phyloP scores from a whole-genome alignment of 2,888 invertebrate species.

The Melinaea menophilus region DNA sequence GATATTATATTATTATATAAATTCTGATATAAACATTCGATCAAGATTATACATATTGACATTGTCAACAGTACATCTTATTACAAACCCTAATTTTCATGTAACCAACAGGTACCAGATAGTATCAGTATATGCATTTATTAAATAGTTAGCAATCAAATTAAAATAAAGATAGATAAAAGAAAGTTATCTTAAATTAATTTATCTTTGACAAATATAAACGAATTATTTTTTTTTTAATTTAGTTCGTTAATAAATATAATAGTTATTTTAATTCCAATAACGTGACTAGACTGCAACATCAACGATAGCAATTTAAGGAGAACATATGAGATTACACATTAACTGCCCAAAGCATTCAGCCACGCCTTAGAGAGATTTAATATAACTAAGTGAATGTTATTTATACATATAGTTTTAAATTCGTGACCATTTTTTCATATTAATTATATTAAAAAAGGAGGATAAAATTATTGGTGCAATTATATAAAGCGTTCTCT shows the following conservation, averaged over 20 bases:
- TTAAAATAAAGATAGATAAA: background rate
- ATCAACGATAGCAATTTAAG: slow-evolving; percentile 13
- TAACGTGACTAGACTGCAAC: background rate
- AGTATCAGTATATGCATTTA: slow-evolving; percentile 12
- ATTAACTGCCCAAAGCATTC: slow-evolving; percentile 5
- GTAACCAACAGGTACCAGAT: slow-evolving; percentile 11
- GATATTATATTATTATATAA: background rate
- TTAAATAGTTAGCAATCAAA: background rate
- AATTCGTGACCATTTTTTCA: background rate
- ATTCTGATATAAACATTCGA: slow-evolving; percentile 22
- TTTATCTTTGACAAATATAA: too few relatives aligned
- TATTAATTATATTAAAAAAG: too few relatives aligned
- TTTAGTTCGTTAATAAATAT: too few relatives aligned
- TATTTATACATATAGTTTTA: background rate
- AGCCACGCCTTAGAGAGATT: slow-evolving; percentile 5
- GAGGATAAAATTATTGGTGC: too few relatives aligned
- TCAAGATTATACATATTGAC: slow-evolving; percentile 35
- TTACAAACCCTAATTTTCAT: slow-evolving; percentile 39
- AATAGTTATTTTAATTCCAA: too few relatives aligned
- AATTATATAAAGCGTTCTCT: too few relatives aligned
- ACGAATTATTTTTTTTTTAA: too few relatives aligned
- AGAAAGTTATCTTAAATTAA: background rate
- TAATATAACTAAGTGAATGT: slow-evolving; percentile 5
- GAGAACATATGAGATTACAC: background rate
- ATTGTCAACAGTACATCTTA: slow-evolving; percentile 29